phyloP scores from a whole-genome alignment of 2,113 vertebrate genomes.

The Emberiza fucata region DNA sequence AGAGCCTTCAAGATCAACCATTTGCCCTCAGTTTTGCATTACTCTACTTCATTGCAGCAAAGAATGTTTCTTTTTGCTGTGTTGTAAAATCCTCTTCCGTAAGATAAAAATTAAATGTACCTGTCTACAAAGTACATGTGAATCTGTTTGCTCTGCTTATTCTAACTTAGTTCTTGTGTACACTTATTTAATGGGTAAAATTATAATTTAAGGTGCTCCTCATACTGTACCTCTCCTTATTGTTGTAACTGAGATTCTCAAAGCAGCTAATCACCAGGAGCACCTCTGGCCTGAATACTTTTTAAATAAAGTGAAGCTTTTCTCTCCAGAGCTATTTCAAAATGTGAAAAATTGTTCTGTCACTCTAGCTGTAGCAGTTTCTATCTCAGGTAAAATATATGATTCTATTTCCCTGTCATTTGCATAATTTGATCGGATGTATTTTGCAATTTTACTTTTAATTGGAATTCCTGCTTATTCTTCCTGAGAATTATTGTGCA shows the following conservation, averaged over 20 bases:
- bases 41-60: neutral
- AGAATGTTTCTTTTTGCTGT: neutral
- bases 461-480: constrained; percentile 3
- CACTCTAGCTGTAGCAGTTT: neutral
- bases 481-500: neutral
- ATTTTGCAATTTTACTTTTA: constrained; percentile 25
- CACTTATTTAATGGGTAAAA: neutral
- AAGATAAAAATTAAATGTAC: neutral
- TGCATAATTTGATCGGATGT: neutral
- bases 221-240: neutral
- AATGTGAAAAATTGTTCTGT: constrained; percentile 15
- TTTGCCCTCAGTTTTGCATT: neutral
- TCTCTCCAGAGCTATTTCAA: neutral
- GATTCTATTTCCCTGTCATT: neutral
- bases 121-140: neutral
- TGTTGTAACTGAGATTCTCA: neutral
- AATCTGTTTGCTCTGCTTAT: neutral
- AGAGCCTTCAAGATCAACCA: neutral
- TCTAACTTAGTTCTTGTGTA: neutral
- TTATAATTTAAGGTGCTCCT: neutral
- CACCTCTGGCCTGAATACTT: neutral
- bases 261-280: neutral
- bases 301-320: neutral
- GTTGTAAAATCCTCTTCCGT: neutral
- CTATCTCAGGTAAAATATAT: neutral